Conservation (phyloP, 2,888 invertebrate genomes). For the Apotomis capreana region DNA sequence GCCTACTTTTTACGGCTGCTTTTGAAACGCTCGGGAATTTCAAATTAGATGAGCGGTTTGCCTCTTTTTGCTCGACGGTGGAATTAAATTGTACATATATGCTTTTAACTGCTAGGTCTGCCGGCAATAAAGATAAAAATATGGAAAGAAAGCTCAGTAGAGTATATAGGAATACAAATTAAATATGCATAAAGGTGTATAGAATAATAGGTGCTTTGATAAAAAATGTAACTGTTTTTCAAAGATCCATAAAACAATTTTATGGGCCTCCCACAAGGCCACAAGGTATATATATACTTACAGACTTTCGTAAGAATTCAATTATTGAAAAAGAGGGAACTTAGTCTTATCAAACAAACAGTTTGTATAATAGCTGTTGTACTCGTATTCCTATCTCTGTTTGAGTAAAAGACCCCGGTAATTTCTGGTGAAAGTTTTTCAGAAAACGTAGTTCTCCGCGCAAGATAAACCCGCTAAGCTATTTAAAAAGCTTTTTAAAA, state of each 20-base stretch:
- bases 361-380: neutral
- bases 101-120: neutral
- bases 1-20: neutral
- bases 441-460: conserved; percentile 1
- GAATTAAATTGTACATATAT: neutral
- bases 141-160: neutral
- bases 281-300: no score
- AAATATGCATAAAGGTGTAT: no score
- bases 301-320: no score
- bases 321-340: no score
- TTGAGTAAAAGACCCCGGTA: neutral
- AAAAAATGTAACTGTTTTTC: no score
- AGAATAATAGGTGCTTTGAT: no score
- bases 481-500: conserved; percentile 21
- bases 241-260: no score
- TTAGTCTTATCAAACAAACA: neutral
- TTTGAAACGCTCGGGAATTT: neutral
- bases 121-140: neutral
- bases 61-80: neutral
- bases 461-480: neutral
- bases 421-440: neutral
- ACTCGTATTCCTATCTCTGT: no score
- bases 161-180: no score
- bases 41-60: neutral
- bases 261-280: no score